These are phyloP conservation scores for Procambarus virginalis DNA, from an alignment of 1,140 invertebrate species.

Conservation along the genomic window DNA sequence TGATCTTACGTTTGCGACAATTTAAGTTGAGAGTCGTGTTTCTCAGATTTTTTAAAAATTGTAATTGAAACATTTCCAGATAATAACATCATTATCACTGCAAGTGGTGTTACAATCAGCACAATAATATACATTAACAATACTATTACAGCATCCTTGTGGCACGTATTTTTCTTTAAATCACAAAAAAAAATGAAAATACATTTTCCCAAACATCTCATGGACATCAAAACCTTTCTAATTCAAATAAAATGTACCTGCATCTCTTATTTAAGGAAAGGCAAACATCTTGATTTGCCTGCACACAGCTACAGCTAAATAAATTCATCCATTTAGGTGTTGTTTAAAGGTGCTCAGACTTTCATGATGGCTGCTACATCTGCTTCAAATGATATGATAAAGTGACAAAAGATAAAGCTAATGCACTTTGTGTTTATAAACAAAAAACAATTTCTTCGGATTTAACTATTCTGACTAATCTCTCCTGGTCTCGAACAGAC, in stretches of 20 bases:
- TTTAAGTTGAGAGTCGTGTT: not conserved
- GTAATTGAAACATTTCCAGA: not conserved
- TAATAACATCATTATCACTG: not conserved
- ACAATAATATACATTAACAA: not conserved
- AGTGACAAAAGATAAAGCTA: conserved; percentile 5
- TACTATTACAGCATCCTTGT: not conserved
- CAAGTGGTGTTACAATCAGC: not conserved
- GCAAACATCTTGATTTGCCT: not conserved
- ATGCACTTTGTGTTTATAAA: not conserved
- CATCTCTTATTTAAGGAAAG: not conserved
- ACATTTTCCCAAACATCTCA: not conserved
- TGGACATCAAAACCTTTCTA: not conserved
- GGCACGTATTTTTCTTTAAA: not conserved
- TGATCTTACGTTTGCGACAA: not conserved
- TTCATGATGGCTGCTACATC: not conserved
- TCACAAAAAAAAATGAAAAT: not conserved
- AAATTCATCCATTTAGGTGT: not conserved
- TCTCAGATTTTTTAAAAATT: not conserved
- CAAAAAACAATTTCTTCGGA: not conserved
- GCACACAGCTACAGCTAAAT: not conserved
- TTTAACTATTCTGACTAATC: not conserved
- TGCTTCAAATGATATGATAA: not conserved
- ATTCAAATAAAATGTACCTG: not conserved
- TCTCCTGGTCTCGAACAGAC: not conserved
- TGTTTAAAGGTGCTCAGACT: not conserved